These are phyloP conservation scores for Chironomus tentans DNA, from an alignment of 2,888 invertebrate species.

Conservation along the genomic window DNA sequence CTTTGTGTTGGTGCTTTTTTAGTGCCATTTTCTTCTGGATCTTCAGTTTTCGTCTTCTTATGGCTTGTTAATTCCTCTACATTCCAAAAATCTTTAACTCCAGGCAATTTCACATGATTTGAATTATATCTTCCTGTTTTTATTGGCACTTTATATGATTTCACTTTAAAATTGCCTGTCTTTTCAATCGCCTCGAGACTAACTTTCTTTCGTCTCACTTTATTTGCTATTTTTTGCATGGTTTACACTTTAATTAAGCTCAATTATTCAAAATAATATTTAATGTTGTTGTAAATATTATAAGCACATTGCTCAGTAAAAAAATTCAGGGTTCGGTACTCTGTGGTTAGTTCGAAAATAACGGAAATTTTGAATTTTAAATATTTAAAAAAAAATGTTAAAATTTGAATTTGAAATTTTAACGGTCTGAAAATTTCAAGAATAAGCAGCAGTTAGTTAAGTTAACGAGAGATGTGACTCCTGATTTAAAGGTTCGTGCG, in stretches of 20 bases:
- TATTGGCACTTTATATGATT: not conserved
- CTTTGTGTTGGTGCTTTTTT: conserved; percentile 54
- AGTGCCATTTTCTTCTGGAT: conserved; percentile 34
- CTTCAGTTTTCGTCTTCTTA: conserved; percentile 34
- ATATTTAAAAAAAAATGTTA: no score
- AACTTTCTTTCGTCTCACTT: not conserved
- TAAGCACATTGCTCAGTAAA: not conserved
- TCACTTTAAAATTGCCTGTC: no score
- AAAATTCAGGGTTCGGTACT: not conserved
- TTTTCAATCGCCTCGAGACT: not conserved
- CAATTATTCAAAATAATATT: not conserved
- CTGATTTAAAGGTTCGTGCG: no score
- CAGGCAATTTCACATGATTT: not conserved
- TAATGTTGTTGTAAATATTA: not conserved
- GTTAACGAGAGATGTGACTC: no score
- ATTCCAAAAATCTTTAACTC: conserved; percentile 31
- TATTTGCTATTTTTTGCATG: not conserved
- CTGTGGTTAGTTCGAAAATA: no score
- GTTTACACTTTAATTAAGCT: not conserved
- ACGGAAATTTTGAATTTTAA: no score
- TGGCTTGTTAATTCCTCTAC: conserved; percentile 33
- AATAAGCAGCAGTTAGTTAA: no score
- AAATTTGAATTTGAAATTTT: no score
- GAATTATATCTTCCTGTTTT: not conserved
- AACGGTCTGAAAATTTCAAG: no score